phyloP scores from a whole-genome alignment of 2,113 vertebrate genomes.

The Platysternon megacephalum region DNA sequence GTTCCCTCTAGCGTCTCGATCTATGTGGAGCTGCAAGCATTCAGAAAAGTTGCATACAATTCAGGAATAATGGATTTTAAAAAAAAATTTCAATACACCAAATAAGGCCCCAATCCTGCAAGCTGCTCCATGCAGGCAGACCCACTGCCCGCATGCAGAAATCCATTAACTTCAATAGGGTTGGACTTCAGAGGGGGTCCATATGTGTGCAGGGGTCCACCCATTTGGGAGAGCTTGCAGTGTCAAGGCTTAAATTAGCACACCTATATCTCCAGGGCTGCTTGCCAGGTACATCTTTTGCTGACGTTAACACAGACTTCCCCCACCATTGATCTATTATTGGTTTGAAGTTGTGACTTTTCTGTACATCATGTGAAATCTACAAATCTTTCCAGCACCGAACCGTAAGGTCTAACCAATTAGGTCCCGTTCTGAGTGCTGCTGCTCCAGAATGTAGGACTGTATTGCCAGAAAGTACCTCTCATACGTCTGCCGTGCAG shows the following conservation, averaged over 20 bases:
- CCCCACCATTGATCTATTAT: neutral
- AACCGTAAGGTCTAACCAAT: fast-evolving
- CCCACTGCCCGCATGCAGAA: neutral
- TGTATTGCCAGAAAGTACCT: neutral
- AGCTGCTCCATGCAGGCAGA: neutral
- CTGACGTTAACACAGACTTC: neutral
- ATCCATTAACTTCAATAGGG: neutral
- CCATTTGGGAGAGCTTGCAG: neutral
- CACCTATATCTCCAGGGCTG: neutral
- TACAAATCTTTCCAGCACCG: too few species aligned
- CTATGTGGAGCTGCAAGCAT: neutral
- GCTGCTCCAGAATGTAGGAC: neutral
- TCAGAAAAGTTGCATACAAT: neutral
- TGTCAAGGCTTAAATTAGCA: neutral
- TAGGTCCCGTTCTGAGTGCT: neutral
- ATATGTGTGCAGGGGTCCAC: neutral
- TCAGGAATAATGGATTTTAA: neutral
- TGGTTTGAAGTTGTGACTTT: fast-evolving
- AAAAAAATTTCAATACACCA: neutral
- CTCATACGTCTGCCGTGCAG: neutral
- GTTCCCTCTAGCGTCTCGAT: neutral
- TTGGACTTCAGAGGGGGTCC: neutral
- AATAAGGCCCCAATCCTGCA: neutral
- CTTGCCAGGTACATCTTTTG: neutral
- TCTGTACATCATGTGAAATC: neutral